Conservation (phyloP, 2,113 vertebrate species). For the Callopanchax toddi region DNA sequence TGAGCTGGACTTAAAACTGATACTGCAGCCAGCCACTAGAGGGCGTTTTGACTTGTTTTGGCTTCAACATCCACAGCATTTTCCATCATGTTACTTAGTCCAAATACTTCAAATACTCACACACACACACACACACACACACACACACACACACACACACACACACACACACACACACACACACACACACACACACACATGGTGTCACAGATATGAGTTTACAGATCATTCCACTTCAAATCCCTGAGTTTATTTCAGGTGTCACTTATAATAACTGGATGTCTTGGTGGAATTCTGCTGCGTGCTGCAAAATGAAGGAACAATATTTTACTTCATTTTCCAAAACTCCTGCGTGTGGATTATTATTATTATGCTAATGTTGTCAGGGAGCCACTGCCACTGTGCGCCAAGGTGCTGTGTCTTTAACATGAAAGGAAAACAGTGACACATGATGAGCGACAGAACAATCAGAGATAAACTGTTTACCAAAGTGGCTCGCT, state of each 20-base stretch:
- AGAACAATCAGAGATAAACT: conserved; percentile 64
- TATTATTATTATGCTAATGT: conserved; percentile 68
- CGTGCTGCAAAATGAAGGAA: conserved; percentile 42
- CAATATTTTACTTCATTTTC: conserved; percentile 54
- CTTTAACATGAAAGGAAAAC: conserved; percentile 36
- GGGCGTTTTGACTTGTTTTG: no score
- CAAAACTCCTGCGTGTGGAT: conserved; percentile 48
- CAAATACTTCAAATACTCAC: conserved; percentile 5
- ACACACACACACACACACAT: neutral
- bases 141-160: conserved; percentile 21
- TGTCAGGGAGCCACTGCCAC: conserved; percentile 16
- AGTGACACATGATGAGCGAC: conserved; percentile 49
- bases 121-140: neutral
- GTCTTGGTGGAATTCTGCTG: conserved; percentile 41
- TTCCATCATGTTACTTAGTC: no score
- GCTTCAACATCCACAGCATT: no score
- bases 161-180: conserved; percentile 16
- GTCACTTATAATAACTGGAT: conserved; percentile 40
- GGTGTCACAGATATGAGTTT: no score
- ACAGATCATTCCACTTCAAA: conserved; percentile 12
- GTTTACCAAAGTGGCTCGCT: conserved; percentile 47
- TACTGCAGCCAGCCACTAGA: no score
- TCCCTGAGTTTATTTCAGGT: conserved; percentile 46
- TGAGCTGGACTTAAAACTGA: no score
- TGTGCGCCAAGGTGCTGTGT: conserved; percentile 46